Evolutionary conservation across 2,113 vertebrate genomes (phyloP), one percentile per base, ranked within the genome.

Genomic region (Nothoprocta pentlandii): DNA sequence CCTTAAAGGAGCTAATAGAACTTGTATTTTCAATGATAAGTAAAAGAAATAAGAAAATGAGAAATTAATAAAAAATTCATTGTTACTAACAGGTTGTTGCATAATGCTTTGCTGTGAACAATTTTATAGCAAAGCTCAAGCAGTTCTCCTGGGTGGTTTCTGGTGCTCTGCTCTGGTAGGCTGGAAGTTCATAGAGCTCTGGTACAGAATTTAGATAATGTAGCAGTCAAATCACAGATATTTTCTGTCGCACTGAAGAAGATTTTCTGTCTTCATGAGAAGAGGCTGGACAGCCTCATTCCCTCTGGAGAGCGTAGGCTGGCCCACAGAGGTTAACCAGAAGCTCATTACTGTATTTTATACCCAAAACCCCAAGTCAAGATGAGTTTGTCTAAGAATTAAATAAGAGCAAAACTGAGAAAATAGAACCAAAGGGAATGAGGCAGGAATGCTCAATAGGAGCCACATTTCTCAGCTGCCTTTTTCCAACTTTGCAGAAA

Each of bases 1-100:
- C 10, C 39, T 81, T 76, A 67, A 51, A 87, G 23, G 15, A 6
- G 28, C 16, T 0, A 0, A 23, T 20, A 22, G 10, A 32, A 0
- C 19, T 11, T 51, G 39, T 3, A 3, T 64, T 85, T 91, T 62
- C 28, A 76, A 36, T 66, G 22, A 34, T 8, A 56, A 64, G 12
- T 16, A 34, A 25, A 75, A 85, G 1, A 71, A 91, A 70, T 41
- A 4, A 58, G 54, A 58, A 58, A 32, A 58, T 58, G 54, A 58
- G 28, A 58, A 58, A 32, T 58, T 16, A 32, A 58, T 17, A 51
- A 89, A 8, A 75, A 22, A 22, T 82, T 76, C 9, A 13, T 66
- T 58, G 16, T 36, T 75, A 36, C 20, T 39, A 66, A 8, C 5
- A 30, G 41, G 2, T 4, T 77, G 16, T 58, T 85, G 12, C 36